These are phyloP conservation scores for Fukomys damarensis DNA, from an alignment of 2,113 vertebrate genomes.

Conservation along the genomic window DNA sequence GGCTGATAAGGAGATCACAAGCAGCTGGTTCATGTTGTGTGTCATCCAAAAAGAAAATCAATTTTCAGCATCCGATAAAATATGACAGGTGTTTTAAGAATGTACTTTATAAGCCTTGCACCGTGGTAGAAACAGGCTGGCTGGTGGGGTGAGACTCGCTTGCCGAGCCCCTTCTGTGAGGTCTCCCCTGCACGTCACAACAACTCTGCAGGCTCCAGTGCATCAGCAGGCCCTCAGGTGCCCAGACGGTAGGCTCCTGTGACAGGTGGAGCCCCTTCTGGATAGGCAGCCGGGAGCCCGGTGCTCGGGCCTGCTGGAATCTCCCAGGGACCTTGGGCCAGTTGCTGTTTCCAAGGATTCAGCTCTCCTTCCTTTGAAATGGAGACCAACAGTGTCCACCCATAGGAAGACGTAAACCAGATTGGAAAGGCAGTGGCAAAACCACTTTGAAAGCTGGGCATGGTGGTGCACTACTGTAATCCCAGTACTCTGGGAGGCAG, in stretches of 20 bases:
- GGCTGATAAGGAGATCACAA: slow-evolving; percentile 57
- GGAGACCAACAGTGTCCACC: background rate
- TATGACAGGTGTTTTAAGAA: slow-evolving; percentile 53
- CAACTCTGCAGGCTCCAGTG: background rate
- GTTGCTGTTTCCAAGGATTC: background rate
- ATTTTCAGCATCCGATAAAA: slow-evolving; percentile 54
- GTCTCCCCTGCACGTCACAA: background rate
- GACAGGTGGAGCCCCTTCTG: background rate
- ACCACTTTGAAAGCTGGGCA: background rate
- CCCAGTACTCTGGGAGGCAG: background rate
- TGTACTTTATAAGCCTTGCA: background rate
- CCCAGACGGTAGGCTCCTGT: background rate
- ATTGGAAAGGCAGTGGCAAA: rapidly evolving
- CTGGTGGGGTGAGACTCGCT: background rate
- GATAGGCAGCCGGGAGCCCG: background rate
- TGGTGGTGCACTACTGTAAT: background rate
- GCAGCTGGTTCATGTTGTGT: background rate
- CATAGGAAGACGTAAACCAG: background rate
- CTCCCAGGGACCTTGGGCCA: background rate
- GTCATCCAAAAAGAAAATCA: slow-evolving; percentile 72
- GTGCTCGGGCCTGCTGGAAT: background rate
- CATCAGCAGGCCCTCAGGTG: background rate
- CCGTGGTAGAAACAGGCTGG: background rate
- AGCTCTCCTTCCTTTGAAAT: slow-evolving; percentile 7
- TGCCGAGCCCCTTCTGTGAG: background rate